Evolutionary conservation across 2,888 invertebrate genomes (phyloP).

Genomic region (Anorthoa munda): DNA sequence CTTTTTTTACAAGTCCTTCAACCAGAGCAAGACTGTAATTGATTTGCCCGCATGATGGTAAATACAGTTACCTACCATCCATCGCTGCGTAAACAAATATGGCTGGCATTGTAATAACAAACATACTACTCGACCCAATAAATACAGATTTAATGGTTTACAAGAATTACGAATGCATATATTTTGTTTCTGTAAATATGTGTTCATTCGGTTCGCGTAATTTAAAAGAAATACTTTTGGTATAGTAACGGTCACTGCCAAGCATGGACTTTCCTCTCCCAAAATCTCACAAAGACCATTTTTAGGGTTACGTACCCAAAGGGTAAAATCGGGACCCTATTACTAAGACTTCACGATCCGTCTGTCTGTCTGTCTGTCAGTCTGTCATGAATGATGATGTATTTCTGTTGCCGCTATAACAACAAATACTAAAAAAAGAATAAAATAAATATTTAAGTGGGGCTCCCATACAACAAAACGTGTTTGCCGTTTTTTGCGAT

Average conservation of each 20-base stretch:
- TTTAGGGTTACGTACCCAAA: too few species aligned
- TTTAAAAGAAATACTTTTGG: background rate
- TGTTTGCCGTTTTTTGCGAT: too few species aligned
- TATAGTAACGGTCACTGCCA: background rate
- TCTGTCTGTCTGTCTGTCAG: too few species aligned
- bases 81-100: constrained; percentile 37
- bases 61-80: constrained; percentile 39
- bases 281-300: background rate
- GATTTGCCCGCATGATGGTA: constrained; percentile 28
- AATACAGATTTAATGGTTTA: constrained; percentile 38
- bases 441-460: too few species aligned
- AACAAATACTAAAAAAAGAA: too few species aligned
- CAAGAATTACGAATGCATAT: constrained; percentile 10
- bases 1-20: background rate
- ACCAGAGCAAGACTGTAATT: constrained; percentile 11
- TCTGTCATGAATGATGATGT: too few species aligned
- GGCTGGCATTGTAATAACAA: constrained; percentile 38
- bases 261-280: background rate
- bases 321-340: too few species aligned
- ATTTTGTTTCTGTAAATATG: constrained; percentile 10
- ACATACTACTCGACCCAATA: constrained; percentile 36
- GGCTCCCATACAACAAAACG: too few species aligned
- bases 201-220: background rate
- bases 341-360: too few species aligned
- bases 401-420: too few species aligned